Evolutionary conservation across 2,888 invertebrate species (phyloP).

Genomic region (Cordylochernes scorpioides): DNA sequence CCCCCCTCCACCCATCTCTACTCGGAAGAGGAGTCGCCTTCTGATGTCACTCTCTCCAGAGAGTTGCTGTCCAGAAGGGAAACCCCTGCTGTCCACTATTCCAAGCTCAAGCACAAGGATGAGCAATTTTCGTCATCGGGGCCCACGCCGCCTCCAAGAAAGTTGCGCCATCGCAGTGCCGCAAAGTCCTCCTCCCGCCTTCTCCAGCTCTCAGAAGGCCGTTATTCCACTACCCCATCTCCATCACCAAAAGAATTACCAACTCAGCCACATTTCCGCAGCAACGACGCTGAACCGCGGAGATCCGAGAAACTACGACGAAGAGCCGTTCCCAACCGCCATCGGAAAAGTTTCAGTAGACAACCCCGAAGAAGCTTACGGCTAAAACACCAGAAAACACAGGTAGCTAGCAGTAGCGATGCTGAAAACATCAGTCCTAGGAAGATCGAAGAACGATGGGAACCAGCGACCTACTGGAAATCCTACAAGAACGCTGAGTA

Average conservation of each 20-base stretch:
- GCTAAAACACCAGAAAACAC: background rate
- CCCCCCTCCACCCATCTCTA: background rate
- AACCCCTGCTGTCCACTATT: too few relatives aligned
- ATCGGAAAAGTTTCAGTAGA: too few relatives aligned
- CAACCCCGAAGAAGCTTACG: background rate
- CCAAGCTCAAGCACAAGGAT: too few relatives aligned
- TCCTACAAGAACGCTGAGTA: background rate
- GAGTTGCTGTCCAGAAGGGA: too few relatives aligned
- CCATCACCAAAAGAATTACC: too few relatives aligned
- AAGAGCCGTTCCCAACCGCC: too few relatives aligned
- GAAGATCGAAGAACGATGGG: background rate
- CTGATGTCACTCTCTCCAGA: background rate
- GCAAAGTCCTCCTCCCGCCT: background rate
- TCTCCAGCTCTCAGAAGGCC: background rate
- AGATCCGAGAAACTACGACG: too few relatives aligned
- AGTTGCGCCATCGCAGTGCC: background rate
- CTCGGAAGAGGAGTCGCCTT: background rate
- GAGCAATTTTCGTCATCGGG: too few relatives aligned
- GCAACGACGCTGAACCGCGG: background rate
- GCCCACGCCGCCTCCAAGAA: background rate
- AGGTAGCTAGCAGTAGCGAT: background rate
- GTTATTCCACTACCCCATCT: background rate
- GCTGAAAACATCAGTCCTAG: background rate
- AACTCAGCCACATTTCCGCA: too few relatives aligned
- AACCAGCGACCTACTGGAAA: conserved; percentile 1